phyloP scores from a whole-genome alignment of 2,797 vertebrate species.

The Molossus molossus region DNA sequence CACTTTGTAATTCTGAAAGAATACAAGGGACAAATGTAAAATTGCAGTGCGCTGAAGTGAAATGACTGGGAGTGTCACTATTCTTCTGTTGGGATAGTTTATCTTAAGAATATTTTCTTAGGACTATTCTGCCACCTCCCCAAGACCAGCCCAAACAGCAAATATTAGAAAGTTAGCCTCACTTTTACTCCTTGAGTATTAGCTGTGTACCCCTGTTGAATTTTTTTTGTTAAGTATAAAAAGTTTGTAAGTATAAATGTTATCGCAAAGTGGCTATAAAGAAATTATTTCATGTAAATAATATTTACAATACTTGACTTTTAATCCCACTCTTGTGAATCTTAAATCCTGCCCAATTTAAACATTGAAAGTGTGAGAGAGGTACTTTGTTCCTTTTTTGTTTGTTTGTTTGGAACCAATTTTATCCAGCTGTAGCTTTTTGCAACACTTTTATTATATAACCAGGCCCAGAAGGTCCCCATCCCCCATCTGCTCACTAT shows the following conservation, averaged over 20 bases:
- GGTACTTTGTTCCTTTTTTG: constrained; percentile 50
- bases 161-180: constrained; percentile 32
- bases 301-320: not conserved
- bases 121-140: not conserved
- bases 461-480: constrained; percentile 63
- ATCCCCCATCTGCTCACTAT: constrained; percentile 77
- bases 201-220: not conserved
- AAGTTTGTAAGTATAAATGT: not conserved
- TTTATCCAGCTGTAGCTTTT: constrained; percentile 64
- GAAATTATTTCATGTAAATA: constrained; percentile 21
- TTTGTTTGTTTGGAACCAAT: constrained; percentile 62
- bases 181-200: not conserved
- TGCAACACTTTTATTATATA: constrained; percentile 71
- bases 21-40: not conserved
- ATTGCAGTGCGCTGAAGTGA: not conserved
- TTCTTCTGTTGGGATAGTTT: not conserved
- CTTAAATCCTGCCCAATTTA: constrained; percentile 35
- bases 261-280: constrained; percentile 29
- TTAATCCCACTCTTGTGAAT: not conserved
- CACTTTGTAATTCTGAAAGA: constrained; percentile 30
- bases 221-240: not conserved
- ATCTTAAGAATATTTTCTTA: constrained; percentile 59
- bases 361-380: not conserved
- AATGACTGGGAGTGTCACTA: constrained; percentile 25
- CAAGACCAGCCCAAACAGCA: not conserved